These are phyloP conservation scores for Halictus rubicundus DNA, from an alignment of 1,140 invertebrate genomes.

Conservation along the genomic window DNA sequence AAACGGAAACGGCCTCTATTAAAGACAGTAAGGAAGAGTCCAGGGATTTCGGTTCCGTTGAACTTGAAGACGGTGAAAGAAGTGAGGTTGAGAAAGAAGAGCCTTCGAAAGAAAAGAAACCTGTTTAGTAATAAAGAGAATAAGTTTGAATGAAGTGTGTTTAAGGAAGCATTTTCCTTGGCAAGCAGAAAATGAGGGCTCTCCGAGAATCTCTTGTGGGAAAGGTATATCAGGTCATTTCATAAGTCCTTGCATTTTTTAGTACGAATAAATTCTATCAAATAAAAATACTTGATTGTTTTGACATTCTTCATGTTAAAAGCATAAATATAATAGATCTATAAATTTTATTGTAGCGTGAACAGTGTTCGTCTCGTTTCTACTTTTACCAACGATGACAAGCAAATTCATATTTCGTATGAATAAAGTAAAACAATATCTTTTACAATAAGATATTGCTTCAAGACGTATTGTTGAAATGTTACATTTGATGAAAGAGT, in stretches of 20 bases:
- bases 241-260: background rate
- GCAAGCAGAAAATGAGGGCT: background rate
- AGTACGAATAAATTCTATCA: background rate
- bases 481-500: background rate
- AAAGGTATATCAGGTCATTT: background rate
- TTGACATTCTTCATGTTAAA: too few species aligned
- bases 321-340: too few species aligned
- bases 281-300: background rate
- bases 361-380: too few species aligned
- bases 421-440: background rate
- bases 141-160: background rate
- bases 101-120: conserved; percentile 55
- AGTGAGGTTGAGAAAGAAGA: conserved; percentile 55
- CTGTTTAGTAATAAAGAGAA: conserved; percentile 34
- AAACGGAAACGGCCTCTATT: conserved; percentile 69
- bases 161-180: background rate
- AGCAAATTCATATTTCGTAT: background rate
- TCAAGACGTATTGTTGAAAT: too few species aligned
- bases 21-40: conserved; percentile 61
- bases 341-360: too few species aligned
- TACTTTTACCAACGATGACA: too few species aligned
- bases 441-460: too few species aligned
- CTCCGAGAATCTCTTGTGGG: background rate
- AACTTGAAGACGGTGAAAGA: conserved; percentile 59
- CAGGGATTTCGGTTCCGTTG: conserved; percentile 45